Base-by-base conservation (phyloP, 2,113 vertebrate genomes). In the Poeciliopsis occidentalis region DNA sequence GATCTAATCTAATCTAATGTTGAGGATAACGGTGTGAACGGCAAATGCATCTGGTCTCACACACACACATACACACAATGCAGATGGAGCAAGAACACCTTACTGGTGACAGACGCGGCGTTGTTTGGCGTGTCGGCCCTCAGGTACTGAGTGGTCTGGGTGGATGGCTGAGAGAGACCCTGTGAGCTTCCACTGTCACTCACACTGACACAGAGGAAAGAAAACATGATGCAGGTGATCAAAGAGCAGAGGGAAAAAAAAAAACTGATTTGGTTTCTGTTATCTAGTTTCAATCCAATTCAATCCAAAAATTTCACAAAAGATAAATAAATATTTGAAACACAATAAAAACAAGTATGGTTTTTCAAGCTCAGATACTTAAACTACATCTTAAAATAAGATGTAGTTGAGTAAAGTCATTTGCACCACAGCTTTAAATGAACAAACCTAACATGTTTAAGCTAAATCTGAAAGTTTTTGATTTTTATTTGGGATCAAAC, bases 71-170 rank as follows among this genome's bases (percentile, higher is more conserved):
- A 34, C 32, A 34, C 22, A 57, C 22, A 17, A 24, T 24, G 26
- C n/a, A 51, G 27, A 66, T 41, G 29, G 57, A 44, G 90, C 85
- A 89, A 17, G 34, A 57, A 27, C 32, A 86, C 95, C 97, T 98
- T 99, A 99, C 98, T 99, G 91, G 97, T 97, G 88, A 99, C 94
- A 1, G 97, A 95, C 0, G 98, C 95, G 22, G 96, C 98, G 0
- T 99, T 99, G 96, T 99, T 99, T 26, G 98, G 98, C 0, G 98
- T 99, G 92, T 99, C 98, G 0, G 98, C 98, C 84, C 98, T 95
- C 93, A 99, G 94, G 92, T 99, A 99, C 93, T 99, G 98, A 0
- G 98, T 99, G 0, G 97, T 99, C 94, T 99, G 98, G 0, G 98
- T 99, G 79, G 98, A 99, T 0, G 98, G 98, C 78, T 99, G 98